phyloP scores from a whole-genome alignment of 2,888 invertebrate species.

The Xestia sexstrigata region DNA sequence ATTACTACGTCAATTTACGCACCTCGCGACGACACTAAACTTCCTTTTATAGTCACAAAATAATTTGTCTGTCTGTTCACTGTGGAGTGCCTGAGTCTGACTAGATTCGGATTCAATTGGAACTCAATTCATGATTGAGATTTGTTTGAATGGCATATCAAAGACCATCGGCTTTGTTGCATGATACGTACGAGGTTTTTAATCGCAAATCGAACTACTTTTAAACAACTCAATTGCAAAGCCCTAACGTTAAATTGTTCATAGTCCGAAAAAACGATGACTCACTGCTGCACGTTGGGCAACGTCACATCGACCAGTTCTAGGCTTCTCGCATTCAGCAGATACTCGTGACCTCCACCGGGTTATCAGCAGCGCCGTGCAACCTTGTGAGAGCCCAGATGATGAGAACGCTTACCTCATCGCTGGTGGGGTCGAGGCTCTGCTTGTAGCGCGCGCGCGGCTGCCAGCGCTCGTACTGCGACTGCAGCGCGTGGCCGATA shows the following conservation, averaged over 20 bases:
- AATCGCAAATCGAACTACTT: not conserved
- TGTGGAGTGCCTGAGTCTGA: no score
- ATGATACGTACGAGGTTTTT: not conserved
- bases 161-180: not conserved
- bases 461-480: constrained; percentile 99
- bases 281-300: not conserved
- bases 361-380: not conserved
- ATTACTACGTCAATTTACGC: constrained; percentile 54
- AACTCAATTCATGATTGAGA: not conserved
- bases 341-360: no score
- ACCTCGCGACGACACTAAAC: constrained; percentile 14
- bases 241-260: not conserved
- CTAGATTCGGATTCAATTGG: not conserved
- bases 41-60: constrained; percentile 8
- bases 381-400: not conserved
- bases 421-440: constrained; percentile 98
- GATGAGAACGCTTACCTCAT: constrained; percentile 91
- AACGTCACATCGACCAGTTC: not conserved
- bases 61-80: not conserved
- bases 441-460: constrained; percentile 99
- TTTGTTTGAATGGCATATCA: not conserved
- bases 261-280: not conserved
- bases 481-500: constrained; percentile 97
- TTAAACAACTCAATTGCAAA: not conserved
- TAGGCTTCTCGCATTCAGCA: no score